Conservation (phyloP, 2,797 vertebrate species). For the Sebastes minor region DNA sequence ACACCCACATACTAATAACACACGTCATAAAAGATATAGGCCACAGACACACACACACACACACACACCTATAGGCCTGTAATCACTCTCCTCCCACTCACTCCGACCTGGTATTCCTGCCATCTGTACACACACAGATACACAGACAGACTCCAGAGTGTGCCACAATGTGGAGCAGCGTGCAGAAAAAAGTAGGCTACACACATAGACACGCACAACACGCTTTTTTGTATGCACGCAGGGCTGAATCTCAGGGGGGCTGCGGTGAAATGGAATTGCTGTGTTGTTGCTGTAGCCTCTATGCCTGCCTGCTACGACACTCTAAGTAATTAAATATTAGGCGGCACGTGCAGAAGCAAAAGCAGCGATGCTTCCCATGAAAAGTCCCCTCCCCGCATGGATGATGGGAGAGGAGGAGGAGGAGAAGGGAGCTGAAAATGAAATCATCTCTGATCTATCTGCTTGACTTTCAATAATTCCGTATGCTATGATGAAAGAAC, state of each 20-base stretch:
- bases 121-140: background rate
- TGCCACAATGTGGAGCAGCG: conserved; percentile 7
- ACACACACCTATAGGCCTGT: conserved; percentile 15
- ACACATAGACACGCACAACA: background rate
- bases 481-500: too few species aligned
- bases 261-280: conserved; percentile 59
- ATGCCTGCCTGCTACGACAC: conserved; percentile 39
- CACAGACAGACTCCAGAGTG: conserved; percentile 13
- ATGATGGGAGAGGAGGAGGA: background rate
- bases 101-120: conserved; percentile 20
- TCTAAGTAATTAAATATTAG: background rate
- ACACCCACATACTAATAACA: conserved; percentile 6
- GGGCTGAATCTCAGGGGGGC: conserved; percentile 42
- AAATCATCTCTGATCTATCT: background rate
- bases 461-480: background rate
- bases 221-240: conserved; percentile 3
- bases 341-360: background rate
- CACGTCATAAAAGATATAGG: conserved; percentile 19
- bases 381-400: background rate
- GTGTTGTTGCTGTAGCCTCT: conserved; percentile 57
- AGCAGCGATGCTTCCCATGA: background rate
- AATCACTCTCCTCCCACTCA: conserved; percentile 42
- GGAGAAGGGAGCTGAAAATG: background rate
- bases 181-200: conserved; percentile 3
- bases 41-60: conserved; percentile 19